A percentile compares a stretch with the other conserved stretches of the same genome.
These are phyloP conservation scores for Gisinianus flammeolus DNA, from an alignment of 2,888 invertebrate genomes.

Conservation along the genomic window DNA sequence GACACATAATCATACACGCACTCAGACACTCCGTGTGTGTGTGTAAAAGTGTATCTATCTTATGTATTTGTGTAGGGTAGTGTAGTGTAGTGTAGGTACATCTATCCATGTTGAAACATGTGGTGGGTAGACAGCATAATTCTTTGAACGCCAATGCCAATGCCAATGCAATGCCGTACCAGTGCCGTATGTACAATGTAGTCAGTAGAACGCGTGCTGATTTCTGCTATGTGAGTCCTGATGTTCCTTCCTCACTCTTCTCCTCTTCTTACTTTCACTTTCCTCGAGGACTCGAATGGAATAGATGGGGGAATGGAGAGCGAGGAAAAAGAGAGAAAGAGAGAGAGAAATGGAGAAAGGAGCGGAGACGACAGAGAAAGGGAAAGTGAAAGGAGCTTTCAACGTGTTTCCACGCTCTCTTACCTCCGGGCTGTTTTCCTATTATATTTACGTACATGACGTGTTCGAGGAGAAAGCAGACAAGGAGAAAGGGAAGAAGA, in stretches of 20 bases:
- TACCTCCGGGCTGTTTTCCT: constrained; percentile 27
- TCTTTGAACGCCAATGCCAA: not conserved
- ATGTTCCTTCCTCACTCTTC: not conserved
- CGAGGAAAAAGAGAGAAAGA: not conserved
- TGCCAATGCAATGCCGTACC: too few relatives aligned
- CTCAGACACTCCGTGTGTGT: not conserved
- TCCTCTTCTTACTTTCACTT: not conserved
- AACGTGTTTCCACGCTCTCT: constrained; percentile 24
- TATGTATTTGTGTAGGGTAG: too few relatives aligned
- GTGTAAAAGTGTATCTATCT: too few relatives aligned
- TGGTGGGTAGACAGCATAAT: not conserved
- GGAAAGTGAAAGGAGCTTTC: constrained; percentile 21
- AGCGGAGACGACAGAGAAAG: too few relatives aligned
- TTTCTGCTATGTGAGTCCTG: not conserved
- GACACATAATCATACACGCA: not conserved
- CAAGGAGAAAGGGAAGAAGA: too few relatives aligned
- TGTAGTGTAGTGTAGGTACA: too few relatives aligned
- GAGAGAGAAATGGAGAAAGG: not conserved
- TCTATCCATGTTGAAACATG: not conserved
- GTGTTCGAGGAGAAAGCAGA: too few relatives aligned
- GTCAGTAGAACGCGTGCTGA: not conserved
- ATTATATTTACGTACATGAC: constrained; percentile 18
- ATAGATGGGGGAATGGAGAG: not conserved
- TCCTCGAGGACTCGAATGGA: not conserved
- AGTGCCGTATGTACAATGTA: too few relatives aligned